phyloP scores from a whole-genome alignment of 1,140 invertebrate species.

The Alviniconcha marisindica region DNA sequence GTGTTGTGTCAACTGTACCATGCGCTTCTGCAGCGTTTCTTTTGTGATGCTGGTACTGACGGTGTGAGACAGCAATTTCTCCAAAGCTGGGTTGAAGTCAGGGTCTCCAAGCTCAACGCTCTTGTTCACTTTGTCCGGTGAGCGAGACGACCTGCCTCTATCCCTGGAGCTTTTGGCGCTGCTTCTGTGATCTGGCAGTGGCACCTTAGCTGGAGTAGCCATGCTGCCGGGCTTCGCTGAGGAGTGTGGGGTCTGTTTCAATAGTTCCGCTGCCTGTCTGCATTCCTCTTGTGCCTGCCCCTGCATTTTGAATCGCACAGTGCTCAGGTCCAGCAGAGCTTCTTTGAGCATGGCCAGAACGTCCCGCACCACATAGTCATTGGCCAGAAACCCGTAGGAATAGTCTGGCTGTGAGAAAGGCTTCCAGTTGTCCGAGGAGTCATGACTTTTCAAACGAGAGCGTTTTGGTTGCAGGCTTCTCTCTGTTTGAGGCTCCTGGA shows the following conservation, averaged over 20 bases:
- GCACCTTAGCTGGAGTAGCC: background rate
- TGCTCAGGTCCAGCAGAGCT: conserved; percentile 65
- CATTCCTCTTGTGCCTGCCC: conserved; percentile 40
- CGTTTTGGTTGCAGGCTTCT: background rate
- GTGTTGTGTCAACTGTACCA: conserved; percentile 66
- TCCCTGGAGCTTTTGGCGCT: no score
- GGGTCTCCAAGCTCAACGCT: background rate
- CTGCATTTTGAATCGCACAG: conserved; percentile 56
- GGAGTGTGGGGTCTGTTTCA: conserved; percentile 5
- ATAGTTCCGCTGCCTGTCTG: conserved; percentile 42
- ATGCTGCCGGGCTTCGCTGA: background rate
- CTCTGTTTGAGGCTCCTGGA: conserved; percentile 32
- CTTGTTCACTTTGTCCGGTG: background rate
- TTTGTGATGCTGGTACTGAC: conserved; percentile 59
- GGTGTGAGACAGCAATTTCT: conserved; percentile 56
- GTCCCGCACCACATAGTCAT: conserved; percentile 73
- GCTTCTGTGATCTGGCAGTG: no score
- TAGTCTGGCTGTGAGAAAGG: conserved; percentile 40
- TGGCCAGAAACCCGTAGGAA: conserved; percentile 66
- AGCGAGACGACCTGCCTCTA: background rate
- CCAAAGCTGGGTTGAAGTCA: conserved; percentile 46
- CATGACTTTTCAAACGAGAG: conserved; percentile 51
- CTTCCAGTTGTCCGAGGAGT: conserved; percentile 54
- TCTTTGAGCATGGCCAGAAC: conserved; percentile 70
- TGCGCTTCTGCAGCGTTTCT: conserved; percentile 57